Base-by-base conservation (phyloP, 1,140 invertebrate genomes). In the Sitophilus oryzae region DNA sequence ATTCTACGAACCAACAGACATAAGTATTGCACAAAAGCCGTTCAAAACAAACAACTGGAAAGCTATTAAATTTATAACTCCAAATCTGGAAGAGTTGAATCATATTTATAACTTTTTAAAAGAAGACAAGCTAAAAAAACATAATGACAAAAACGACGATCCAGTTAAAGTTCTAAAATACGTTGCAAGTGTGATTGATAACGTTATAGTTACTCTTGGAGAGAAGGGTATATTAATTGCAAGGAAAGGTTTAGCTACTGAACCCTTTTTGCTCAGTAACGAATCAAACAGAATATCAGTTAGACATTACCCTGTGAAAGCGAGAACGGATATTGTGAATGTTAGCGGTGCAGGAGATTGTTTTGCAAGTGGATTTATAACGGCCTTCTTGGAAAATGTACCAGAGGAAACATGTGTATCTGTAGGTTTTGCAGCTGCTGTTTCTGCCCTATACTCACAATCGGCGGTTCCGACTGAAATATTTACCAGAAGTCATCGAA, bases 1-100 rank as follows among this genome's bases (percentile, higher is more conserved):
- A 1, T 83, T 82, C 70, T 86, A 79, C 69, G 84, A 86, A 64
- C 83, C 84, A 16, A 85, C 84, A 3, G 83, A 86, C 61, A 66
- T 80, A 25, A 68, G 71, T 36, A 79, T 81, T 56, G 78, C 81
- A 0, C 54, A 59, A 0, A 82, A 82, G 62, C 78, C 82, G 2
- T 82, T 85, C 47, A 45, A 66, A 18, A 67, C 66, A 2, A 30
- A 65, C 4, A 60, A 65, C 11, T 74, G 74, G 59, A 72, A 72
- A 42, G 58, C 69, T 15, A 67, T 89, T 25, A 74, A 74, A 2
- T 82, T 80, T 59, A 74, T 81, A 0, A 83, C 86, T 4, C 88
- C 88, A 10, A 91, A 90, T 72, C 58, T 88, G 9, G 74, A 76
- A 34, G 88, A 91, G 75, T 69, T 89, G 15, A 67, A 71, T 58